Conservation (phyloP, 2,113 vertebrate genomes). For the Cyphomyrus plagiostoma region DNA sequence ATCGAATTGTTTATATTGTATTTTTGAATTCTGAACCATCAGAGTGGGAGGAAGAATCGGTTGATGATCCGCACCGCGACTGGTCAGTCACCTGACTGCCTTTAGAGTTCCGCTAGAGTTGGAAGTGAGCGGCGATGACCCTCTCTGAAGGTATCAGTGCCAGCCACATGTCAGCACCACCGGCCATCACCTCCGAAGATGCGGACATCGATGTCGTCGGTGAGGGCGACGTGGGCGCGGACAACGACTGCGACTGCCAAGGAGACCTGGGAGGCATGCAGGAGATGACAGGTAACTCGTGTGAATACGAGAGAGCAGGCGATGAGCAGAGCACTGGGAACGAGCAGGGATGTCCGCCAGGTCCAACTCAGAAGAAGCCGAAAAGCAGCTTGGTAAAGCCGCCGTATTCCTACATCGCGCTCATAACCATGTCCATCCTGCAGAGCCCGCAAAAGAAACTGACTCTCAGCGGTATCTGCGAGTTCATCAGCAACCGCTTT, state of each 20-base stretch:
- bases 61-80: conserved; percentile 35
- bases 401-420: conserved; percentile 94
- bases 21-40: not conserved
- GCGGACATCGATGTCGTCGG: conserved; percentile 95
- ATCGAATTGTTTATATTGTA: not conserved
- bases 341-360: conserved; percentile 52
- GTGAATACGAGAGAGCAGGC: conserved; percentile 59
- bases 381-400: conserved; percentile 94
- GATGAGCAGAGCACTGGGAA: conserved; percentile 54
- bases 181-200: conserved; percentile 82
- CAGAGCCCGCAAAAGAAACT: conserved; percentile 94
- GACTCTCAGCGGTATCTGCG: conserved; percentile 93
- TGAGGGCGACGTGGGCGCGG: conserved; percentile 82
- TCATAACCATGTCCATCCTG: conserved; percentile 95
- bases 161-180: conserved; percentile 87
- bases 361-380: conserved; percentile 68
- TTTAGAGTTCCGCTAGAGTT: conserved; percentile 11
- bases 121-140: conserved; percentile 73
- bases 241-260: conserved; percentile 74
- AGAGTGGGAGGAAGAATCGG: not conserved
- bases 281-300: conserved; percentile 56
- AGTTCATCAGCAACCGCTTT: conserved; percentile 96
- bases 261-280: conserved; percentile 61
- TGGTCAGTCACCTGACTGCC: conserved; percentile 37
- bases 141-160: conserved; percentile 78